Evolutionary conservation across 1,140 invertebrate genomes (phyloP).

Genomic region (Neodiprion fabricii): DNA sequence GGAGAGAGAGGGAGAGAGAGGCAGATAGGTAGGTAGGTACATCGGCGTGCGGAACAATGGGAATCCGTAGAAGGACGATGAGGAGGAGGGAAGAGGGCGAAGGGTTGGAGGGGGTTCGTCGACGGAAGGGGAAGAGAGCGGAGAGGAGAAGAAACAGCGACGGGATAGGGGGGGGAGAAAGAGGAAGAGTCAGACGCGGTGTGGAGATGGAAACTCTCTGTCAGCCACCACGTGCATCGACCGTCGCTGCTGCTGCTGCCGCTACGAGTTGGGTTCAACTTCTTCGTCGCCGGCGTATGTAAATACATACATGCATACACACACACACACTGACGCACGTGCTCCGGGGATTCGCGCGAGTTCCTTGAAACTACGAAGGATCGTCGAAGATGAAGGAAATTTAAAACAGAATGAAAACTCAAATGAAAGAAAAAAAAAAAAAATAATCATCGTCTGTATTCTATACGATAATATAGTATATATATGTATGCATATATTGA

Average conservation of each 20-base stretch:
- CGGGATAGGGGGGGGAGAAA: constrained; percentile 8
- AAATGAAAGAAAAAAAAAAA: no score
- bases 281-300: neutral
- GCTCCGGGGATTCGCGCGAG: neutral
- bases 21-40: neutral
- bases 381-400: no score
- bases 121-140: constrained; percentile 1
- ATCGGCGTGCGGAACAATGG: constrained; percentile 17
- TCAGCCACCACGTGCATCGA: constrained; percentile 49
- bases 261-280: neutral
- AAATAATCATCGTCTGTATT: no score
- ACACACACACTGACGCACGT: no score
- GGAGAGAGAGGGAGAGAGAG: neutral
- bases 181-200: constrained; percentile 18
- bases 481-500: no score
- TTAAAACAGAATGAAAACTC: no score
- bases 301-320: neutral
- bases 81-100: neutral
- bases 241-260: constrained; percentile 21
- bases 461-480: no score
- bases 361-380: neutral
- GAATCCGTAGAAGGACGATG: constrained; percentile 7
- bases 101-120: neutral
- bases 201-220: constrained; percentile 11
- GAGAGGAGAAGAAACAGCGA: constrained; percentile 11